These are phyloP conservation scores for Ailurus styani DNA, from an alignment of 2,113 vertebrate species.

Conservation along the genomic window DNA sequence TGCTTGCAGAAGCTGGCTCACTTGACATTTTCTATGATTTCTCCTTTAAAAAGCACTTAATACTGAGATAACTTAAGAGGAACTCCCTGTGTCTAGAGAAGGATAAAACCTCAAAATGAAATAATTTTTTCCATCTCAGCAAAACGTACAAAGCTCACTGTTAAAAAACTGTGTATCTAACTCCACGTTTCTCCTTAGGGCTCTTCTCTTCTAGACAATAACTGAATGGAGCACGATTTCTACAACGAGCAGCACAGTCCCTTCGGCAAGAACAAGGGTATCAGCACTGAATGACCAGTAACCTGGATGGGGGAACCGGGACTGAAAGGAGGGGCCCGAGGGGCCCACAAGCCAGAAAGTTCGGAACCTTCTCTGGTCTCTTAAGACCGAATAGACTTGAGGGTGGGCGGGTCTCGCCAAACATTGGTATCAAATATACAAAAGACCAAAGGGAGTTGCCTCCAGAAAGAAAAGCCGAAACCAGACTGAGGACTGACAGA, in stretches of 20 bases:
- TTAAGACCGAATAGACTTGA: not conserved
- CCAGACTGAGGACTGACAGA: not conserved
- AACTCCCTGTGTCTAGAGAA: not conserved
- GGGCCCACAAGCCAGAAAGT: not conserved
- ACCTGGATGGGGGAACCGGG: not conserved
- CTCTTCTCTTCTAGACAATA: slow-evolving; percentile 56
- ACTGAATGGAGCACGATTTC: slow-evolving; percentile 39
- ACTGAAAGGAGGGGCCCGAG: not conserved
- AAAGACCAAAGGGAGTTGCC: slow-evolving; percentile 22
- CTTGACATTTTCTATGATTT: slow-evolving; percentile 1
- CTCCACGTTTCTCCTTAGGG: slow-evolving; percentile 18
- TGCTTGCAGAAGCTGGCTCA: not conserved
- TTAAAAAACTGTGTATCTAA: not conserved
- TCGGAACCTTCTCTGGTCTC: not conserved
- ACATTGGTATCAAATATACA: not conserved
- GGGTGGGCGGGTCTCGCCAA: not conserved
- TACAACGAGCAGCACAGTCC: not conserved
- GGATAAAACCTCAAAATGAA: not conserved
- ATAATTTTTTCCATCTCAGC: not conserved
- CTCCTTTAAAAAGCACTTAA: slow-evolving; percentile 24
- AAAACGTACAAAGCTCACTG: not conserved
- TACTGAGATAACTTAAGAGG: slow-evolving; percentile 5
- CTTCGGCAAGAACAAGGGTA: not conserved
- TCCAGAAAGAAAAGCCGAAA: not conserved
- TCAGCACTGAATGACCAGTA: not conserved